phyloP scores from a whole-genome alignment of 1,140 invertebrate species.

The Trichonephila clavipes region DNA sequence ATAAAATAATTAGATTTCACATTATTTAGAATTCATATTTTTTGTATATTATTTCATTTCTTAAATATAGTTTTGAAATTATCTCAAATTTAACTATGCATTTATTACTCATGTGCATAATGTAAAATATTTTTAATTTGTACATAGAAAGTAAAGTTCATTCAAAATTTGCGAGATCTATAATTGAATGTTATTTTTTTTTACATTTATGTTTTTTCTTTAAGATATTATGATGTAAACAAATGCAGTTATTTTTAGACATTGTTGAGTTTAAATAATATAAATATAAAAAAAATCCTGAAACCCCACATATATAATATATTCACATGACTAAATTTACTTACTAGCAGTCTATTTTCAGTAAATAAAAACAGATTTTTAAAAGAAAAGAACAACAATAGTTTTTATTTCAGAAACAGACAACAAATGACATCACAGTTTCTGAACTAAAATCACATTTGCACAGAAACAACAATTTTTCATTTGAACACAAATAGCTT shows the following conservation, averaged over 20 bases:
- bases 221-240: too few species aligned
- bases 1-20: too few species aligned
- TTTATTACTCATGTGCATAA: neutral
- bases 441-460: slow-evolving; percentile 36
- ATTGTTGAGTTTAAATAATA: neutral
- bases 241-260: too few species aligned
- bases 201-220: too few species aligned
- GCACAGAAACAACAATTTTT: slow-evolving; percentile 9
- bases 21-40: neutral
- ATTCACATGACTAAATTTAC: neutral
- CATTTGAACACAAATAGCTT: slow-evolving; percentile 11
- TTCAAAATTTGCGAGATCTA: too few species aligned
- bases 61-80: too few species aligned
- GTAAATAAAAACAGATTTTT: neutral
- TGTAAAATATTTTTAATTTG: neutral
- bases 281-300: neutral
- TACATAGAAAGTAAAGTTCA: neutral
- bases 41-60: neutral
- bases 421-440: slow-evolving; percentile 51
- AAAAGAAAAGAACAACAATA: slow-evolving; percentile 29
- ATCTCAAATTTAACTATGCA: neutral
- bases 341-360: neutral
- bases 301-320: neutral
- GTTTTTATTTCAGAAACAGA: slow-evolving; percentile 46
- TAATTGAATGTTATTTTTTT: too few species aligned